Evolutionary conservation across 2,797 vertebrate genomes (phyloP).

Genomic region (Microchirus variegatus): DNA sequence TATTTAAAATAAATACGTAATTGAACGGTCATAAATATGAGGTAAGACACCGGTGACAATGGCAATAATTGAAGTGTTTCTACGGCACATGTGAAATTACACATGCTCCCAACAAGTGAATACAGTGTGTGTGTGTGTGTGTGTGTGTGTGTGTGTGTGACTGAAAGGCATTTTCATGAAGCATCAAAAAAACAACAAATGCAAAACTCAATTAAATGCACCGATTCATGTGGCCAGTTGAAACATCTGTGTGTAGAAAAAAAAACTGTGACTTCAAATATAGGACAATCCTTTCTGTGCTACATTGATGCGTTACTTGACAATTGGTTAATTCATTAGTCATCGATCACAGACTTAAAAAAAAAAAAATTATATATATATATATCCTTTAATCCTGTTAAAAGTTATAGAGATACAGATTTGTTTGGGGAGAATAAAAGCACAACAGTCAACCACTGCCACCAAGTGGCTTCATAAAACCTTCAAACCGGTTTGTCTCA

Average conservation of each 20-base stretch:
- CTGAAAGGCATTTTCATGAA: not conserved
- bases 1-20: conserved; percentile 59
- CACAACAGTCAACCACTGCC: conserved; percentile 35
- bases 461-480: conserved; percentile 51
- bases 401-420: conserved; percentile 27
- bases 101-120: conserved; percentile 10
- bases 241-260: conserved; percentile 4
- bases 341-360: conserved; percentile 27
- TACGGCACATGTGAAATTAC: conserved; percentile 14
- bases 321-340: conserved; percentile 15
- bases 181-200: not conserved
- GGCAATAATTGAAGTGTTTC: conserved; percentile 43
- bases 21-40: conserved; percentile 57
- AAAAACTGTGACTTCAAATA: conserved; percentile 41
- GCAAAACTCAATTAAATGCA: not conserved
- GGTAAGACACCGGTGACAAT: conserved; percentile 50
- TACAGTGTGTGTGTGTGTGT: not conserved
- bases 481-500: not conserved
- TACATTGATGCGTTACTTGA: conserved; percentile 47
- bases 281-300: conserved; percentile 53
- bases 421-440: conserved; percentile 5
- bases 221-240: not conserved
- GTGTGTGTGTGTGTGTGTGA: conserved; percentile 1
- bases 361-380: too few relatives aligned
- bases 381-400: not conserved